Evolutionary conservation across 2,797 vertebrate genomes (phyloP).

Genomic region (Pelobates cultripes): DNA sequence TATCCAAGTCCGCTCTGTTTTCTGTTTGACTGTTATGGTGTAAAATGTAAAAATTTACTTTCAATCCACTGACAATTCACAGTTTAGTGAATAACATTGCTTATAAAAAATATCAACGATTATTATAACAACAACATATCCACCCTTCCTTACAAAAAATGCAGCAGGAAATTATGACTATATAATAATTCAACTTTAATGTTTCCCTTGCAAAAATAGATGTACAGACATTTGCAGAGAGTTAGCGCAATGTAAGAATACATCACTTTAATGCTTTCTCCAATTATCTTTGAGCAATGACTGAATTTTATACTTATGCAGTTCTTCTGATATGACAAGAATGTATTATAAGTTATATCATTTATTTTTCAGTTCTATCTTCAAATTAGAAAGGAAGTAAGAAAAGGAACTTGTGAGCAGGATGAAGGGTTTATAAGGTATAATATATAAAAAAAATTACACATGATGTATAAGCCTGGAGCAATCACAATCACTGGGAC

Average conservation of each 20-base stretch:
- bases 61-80: too few species aligned
- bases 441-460: constrained; percentile 33
- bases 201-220: too few species aligned
- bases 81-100: too few species aligned
- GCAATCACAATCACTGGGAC: constrained; percentile 10
- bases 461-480: constrained; percentile 27
- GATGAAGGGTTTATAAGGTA: constrained; percentile 6
- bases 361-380: constrained; percentile 24
- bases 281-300: constrained; percentile 8
- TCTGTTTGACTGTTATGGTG: too few species aligned
- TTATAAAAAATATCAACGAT: too few species aligned
- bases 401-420: constrained; percentile 1
- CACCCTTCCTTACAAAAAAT: too few species aligned
- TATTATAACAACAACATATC: too few species aligned
- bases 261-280: neutral
- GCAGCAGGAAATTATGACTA: too few species aligned
- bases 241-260: neutral
- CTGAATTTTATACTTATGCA: constrained; percentile 12
- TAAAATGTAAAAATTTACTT: too few species aligned
- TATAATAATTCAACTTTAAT: too few species aligned
- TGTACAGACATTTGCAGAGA: neutral
- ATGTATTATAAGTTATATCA: constrained; percentile 28
- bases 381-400: constrained; percentile 23
- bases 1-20: too few species aligned
- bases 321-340: constrained; percentile 1